These are phyloP conservation scores for Astur gentilis DNA, from an alignment of 2,113 vertebrate genomes.

Conservation along the genomic window DNA sequence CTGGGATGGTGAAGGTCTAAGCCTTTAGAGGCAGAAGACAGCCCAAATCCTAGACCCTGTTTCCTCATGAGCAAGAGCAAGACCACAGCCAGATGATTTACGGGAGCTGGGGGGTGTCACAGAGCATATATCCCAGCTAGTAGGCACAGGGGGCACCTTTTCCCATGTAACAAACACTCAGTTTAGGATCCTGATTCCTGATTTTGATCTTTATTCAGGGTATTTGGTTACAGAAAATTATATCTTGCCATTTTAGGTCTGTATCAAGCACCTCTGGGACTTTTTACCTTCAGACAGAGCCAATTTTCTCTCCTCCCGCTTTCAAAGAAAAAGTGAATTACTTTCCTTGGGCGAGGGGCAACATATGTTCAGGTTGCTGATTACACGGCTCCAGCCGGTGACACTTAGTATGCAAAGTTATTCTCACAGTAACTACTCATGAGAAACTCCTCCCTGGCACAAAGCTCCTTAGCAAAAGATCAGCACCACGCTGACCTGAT, in stretches of 20 bases:
- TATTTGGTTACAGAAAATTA: neutral
- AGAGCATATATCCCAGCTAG: neutral
- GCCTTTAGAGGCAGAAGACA: neutral
- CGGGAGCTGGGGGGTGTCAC: accelerated
- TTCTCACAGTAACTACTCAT: neutral
- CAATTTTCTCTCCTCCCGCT: neutral
- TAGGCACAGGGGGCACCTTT: neutral
- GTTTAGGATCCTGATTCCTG: neutral
- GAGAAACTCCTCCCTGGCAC: neutral
- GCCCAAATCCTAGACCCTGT: neutral
- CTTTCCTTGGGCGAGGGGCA: neutral
- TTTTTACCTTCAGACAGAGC: neutral
- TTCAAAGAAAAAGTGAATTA: neutral
- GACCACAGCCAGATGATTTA: neutral
- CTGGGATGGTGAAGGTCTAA: neutral
- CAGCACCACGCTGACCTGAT: neutral
- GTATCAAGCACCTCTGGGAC: neutral
- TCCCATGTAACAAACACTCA: neutral
- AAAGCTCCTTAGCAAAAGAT: neutral
- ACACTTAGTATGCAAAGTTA: neutral
- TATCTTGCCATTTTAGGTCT: neutral
- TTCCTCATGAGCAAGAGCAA: neutral
- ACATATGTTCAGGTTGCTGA: neutral
- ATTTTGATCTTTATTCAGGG: neutral
- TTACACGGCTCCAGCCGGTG: neutral